These are phyloP conservation scores for Pterostichus madidus DNA, from an alignment of 2,888 invertebrate species.

Conservation along the genomic window DNA sequence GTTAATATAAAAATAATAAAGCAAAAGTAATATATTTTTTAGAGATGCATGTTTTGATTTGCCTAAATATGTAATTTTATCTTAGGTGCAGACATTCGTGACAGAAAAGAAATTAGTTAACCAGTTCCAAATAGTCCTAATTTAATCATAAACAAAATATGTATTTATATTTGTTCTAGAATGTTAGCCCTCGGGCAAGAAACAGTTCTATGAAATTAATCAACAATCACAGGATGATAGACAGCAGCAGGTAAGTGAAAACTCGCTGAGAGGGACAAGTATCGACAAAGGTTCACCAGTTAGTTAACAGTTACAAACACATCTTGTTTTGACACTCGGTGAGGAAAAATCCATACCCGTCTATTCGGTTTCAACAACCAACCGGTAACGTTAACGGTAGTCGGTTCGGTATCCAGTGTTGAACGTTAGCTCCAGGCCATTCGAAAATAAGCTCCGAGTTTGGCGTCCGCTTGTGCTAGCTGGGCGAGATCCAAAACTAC, in stretches of 20 bases:
- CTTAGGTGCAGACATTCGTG: no score
- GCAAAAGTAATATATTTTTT: conserved; percentile 27
- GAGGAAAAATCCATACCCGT: conserved; percentile 61
- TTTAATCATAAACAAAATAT: no score
- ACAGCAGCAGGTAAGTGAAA: conserved; percentile 30
- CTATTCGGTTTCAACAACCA: conserved; percentile 14
- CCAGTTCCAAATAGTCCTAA: no score
- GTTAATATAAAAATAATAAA: conserved; percentile 48
- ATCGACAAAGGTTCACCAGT: conserved; percentile 26
- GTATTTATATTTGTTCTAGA: no score
- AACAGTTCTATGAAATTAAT: neutral
- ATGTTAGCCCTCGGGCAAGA: neutral
- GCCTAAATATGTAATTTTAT: neutral
- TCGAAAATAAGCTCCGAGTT: conserved; percentile 61
- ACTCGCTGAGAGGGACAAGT: conserved; percentile 26
- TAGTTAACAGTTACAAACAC: conserved; percentile 56
- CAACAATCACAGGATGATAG: neutral
- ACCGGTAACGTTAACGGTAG: conserved; percentile 33
- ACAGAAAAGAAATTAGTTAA: no score
- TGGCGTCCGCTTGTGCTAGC: conserved; percentile 56
- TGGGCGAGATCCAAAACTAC: conserved; percentile 63
- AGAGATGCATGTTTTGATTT: conserved; percentile 11
- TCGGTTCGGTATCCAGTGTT: conserved; percentile 42
- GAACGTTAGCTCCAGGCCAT: conserved; percentile 47
- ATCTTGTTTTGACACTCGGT: conserved; percentile 61